Evolutionary conservation across 2,797 vertebrate species (phyloP).

Genomic region (Morus bassanus): DNA sequence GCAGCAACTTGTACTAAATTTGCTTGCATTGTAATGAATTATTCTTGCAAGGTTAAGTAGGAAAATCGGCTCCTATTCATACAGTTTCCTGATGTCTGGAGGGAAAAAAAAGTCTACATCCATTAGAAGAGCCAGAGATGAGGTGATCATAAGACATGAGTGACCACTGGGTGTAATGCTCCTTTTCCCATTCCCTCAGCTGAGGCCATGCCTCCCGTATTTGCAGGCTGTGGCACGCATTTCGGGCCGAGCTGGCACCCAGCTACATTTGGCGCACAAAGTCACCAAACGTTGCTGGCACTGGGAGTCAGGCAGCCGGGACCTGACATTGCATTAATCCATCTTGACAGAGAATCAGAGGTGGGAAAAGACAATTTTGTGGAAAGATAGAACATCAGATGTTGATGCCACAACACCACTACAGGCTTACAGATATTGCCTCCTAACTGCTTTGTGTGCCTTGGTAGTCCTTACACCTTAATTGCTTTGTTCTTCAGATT

Average conservation of each 20-base stretch:
- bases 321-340: neutral
- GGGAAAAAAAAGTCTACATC: neutral
- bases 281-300: rapidly evolving
- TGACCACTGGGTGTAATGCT: rapidly evolving
- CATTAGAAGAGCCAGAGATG: neutral
- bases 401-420: neutral
- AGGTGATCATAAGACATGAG: neutral
- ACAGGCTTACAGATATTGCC: neutral
- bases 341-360: neutral
- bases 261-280: neutral
- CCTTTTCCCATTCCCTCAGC: neutral
- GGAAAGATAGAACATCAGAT: neutral
- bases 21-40: rapidly evolving
- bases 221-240: neutral
- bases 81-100: neutral
- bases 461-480: neutral
- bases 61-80: neutral
- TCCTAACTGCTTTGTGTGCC: neutral
- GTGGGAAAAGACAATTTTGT: neutral
- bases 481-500: neutral
- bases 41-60: neutral
- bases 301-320: neutral
- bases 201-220: neutral
- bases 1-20: neutral
- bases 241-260: neutral